Evolutionary conservation across 2,888 invertebrate genomes (phyloP).

Genomic region (Biston stratarius): DNA sequence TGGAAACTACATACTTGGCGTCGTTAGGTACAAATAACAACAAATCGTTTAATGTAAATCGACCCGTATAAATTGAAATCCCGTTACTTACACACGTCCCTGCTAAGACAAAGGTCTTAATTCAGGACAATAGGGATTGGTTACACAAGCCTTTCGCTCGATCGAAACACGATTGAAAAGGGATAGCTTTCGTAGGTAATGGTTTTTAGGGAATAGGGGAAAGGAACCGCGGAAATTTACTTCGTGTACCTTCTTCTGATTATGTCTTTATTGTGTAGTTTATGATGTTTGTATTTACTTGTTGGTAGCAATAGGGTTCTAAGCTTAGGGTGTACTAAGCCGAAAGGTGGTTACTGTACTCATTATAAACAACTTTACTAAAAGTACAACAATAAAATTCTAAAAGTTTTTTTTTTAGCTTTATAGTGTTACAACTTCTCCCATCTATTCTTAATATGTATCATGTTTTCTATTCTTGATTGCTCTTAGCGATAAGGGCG

Average conservation of each 20-base stretch:
- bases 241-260: neutral
- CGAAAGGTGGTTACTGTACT: too few species aligned
- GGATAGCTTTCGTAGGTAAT: constrained; percentile 15
- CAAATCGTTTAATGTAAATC: neutral
- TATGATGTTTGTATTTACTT: neutral
- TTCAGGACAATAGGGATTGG: constrained; percentile 15
- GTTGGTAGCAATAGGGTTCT: too few species aligned
- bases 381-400: too few species aligned
- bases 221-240: neutral
- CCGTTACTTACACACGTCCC: constrained; percentile 14
- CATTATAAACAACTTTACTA: too few species aligned
- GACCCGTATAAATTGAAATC: constrained; percentile 16
- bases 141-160: constrained; percentile 16
- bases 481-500: too few species aligned
- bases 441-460: too few species aligned
- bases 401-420: too few species aligned
- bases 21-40: neutral
- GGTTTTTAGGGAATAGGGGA: neutral
- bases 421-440: too few species aligned
- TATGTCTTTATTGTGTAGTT: neutral
- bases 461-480: too few species aligned
- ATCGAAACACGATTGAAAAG: constrained; percentile 26
- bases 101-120: constrained; percentile 29
- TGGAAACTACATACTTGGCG: too few species aligned
- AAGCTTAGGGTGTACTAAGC: too few species aligned